Evolutionary conservation across 2,797 vertebrate genomes (phyloP).

Genomic region (Pipistrellus kuhlii): DNA sequence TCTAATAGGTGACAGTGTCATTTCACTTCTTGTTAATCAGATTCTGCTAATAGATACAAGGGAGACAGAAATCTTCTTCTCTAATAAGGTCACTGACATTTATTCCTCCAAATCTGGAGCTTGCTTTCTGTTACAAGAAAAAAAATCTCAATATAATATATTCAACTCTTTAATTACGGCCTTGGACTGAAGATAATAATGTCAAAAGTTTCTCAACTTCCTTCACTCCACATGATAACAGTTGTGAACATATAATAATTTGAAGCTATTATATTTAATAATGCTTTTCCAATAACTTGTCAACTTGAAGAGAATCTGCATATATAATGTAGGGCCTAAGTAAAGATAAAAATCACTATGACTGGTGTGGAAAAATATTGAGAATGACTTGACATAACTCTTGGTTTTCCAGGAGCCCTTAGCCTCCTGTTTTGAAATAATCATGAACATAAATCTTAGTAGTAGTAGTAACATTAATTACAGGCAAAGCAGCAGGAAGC

Average conservation of each 20-base stretch:
- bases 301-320: slow-evolving; percentile 1
- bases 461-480: background rate
- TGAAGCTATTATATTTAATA: background rate
- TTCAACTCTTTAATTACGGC: background rate
- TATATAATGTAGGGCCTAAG: background rate
- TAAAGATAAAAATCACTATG: background rate
- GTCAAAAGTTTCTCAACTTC: background rate
- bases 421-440: slow-evolving; percentile 30
- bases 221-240: background rate
- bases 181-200: background rate
- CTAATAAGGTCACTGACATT: background rate
- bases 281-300: background rate
- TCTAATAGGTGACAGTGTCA: background rate
- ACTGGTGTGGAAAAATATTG: background rate
- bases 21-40: background rate
- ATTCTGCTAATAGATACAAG: background rate
- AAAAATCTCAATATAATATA: background rate
- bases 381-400: background rate
- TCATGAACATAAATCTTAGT: background rate
- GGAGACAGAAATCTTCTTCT: slow-evolving; percentile 40
- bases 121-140: slow-evolving; percentile 16
- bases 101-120: background rate
- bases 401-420: background rate
- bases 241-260: background rate
- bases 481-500: background rate